Conservation (phyloP, 1,140 invertebrate genomes). For the Pygmarrhopalites habei region DNA sequence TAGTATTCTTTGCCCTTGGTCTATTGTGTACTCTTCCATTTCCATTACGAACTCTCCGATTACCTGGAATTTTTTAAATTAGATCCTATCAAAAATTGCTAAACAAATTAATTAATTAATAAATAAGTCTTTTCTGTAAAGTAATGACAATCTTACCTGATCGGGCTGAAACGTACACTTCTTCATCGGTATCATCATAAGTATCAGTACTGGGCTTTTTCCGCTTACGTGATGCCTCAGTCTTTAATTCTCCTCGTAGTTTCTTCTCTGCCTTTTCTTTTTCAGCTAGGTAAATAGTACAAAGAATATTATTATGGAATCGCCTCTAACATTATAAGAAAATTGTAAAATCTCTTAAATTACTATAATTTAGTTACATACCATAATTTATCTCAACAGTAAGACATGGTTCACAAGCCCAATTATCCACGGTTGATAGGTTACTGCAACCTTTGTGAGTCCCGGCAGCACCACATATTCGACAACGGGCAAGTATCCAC, state of each 20-base stretch:
- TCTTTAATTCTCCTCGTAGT: neutral
- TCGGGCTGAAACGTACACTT: constrained; percentile 11
- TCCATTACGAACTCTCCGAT: neutral
- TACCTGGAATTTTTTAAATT: no score
- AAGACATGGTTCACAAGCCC: constrained; percentile 25
- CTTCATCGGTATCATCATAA: neutral
- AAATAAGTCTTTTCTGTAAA: no score
- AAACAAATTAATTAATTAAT: no score
- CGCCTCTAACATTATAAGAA: neutral
- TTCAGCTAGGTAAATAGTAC: constrained; percentile 24
- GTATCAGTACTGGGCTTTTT: neutral
- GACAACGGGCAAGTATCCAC: constrained; percentile 53
- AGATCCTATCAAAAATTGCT: no score
- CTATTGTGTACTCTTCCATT: neutral
- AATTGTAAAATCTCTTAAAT: neutral
- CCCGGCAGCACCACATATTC: constrained; percentile 53
- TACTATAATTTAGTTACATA: no score
- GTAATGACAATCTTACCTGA: no score
- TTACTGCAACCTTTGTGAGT: constrained; percentile 49
- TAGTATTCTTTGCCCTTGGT: neutral
- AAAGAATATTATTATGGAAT: neutral
- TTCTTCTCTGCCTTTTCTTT: constrained; percentile 7
- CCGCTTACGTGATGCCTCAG: neutral
- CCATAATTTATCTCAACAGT: no score
- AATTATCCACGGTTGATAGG: constrained; percentile 41